These are phyloP conservation scores for Tretioscincus oriximinensis DNA, from an alignment of 2,113 vertebrate species.

Conservation along the genomic window DNA sequence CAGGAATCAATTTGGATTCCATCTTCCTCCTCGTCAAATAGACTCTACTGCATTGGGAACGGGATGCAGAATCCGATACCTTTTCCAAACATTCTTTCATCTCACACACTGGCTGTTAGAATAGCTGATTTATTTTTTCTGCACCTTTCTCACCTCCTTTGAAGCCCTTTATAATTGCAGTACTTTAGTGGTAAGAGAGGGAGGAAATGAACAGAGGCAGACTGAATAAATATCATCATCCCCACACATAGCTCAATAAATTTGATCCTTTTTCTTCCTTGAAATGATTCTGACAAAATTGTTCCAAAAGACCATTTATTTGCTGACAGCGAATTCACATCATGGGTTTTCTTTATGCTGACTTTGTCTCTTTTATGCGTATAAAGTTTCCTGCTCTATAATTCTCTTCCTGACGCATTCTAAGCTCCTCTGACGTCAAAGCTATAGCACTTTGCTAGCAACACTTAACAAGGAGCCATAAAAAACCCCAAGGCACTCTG, in stretches of 20 bases:
- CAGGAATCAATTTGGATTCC: too few species aligned
- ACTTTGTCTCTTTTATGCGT: not conserved
- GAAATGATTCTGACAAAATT: not conserved
- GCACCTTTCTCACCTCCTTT: not conserved
- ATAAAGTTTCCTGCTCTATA: not conserved
- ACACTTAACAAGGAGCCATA: not conserved
- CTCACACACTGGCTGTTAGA: not conserved
- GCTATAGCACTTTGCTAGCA: not conserved
- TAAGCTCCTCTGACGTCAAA: not conserved
- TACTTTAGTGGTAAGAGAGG: not conserved
- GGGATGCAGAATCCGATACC: not conserved
- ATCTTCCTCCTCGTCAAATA: too few species aligned
- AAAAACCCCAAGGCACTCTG: not conserved
- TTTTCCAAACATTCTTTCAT: not conserved
- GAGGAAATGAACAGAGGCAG: not conserved
- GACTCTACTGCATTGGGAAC: too few species aligned
- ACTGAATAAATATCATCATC: not conserved
- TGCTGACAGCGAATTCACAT: not conserved
- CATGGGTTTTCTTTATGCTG: not conserved
- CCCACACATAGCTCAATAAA: not conserved
- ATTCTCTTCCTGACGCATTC: slow-evolving; percentile 10
- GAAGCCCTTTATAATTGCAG: not conserved
- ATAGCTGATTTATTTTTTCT: not conserved
- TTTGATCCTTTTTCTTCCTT: not conserved
- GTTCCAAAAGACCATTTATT: not conserved